These are phyloP conservation scores for Miichthys miiuy DNA, from an alignment of 2,797 vertebrate genomes.

Conservation along the genomic window DNA sequence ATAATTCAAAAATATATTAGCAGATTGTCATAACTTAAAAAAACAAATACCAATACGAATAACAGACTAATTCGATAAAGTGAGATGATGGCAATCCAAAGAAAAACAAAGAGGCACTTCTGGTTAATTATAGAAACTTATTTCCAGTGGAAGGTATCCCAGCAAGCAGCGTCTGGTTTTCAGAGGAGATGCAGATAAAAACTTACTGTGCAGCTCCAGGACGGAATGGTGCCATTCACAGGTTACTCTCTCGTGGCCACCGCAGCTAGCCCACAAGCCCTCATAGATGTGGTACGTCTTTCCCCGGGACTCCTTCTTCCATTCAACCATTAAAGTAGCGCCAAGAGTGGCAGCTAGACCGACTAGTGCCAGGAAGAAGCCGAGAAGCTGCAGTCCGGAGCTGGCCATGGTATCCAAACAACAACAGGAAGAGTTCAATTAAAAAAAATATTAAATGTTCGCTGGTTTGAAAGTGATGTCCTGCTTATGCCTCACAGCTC, in stretches of 20 bases:
- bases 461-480: too few relatives aligned
- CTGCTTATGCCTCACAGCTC: not conserved
- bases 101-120: slow-evolving; percentile 16
- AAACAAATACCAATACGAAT: not conserved
- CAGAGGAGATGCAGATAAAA: slow-evolving; percentile 14
- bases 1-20: not conserved
- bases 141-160: slow-evolving; percentile 39
- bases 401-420: slow-evolving; percentile 85
- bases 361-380: slow-evolving; percentile 87
- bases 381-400: slow-evolving; percentile 89
- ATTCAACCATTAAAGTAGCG: slow-evolving; percentile 77
- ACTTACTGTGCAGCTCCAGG: slow-evolving; percentile 72
- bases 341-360: slow-evolving; percentile 83
- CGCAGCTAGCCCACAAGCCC: slow-evolving; percentile 81
- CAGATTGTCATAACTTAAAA: not conserved
- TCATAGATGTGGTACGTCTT: slow-evolving; percentile 34
- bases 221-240: slow-evolving; percentile 69
- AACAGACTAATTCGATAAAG: not conserved
- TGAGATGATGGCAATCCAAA: slow-evolving; percentile 10
- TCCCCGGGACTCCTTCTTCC: slow-evolving; percentile 68
- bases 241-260: slow-evolving; percentile 17
- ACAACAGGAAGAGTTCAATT: not conserved
- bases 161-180: slow-evolving; percentile 33
- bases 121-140: slow-evolving; percentile 36
- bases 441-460: not conserved